A percentile compares a stretch with the other conserved stretches of the same genome.
These are phyloP conservation scores for Rhea pennata DNA, from an alignment of 2,113 vertebrate genomes.

Conservation along the genomic window DNA sequence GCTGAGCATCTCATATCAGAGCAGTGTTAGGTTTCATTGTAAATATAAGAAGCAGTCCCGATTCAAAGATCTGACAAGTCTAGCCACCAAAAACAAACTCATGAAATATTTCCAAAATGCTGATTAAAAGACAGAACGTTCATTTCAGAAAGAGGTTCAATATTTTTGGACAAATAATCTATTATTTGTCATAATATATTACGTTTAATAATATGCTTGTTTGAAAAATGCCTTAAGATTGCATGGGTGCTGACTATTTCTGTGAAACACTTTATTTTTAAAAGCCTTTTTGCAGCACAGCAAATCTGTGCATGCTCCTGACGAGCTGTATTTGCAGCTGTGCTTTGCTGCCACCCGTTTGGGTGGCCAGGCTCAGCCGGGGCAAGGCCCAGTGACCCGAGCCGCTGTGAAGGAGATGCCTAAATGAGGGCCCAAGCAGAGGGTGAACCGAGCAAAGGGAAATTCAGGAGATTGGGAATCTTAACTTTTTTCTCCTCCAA, in stretches of 20 bases:
- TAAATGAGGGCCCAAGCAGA: not conserved
- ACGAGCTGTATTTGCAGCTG: not conserved
- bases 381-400: rapidly evolving
- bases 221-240: slow-evolving; percentile 5
- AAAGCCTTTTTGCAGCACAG: slow-evolving; percentile 1
- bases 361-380: not conserved
- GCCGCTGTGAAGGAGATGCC: rapidly evolving
- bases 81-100: not conserved
- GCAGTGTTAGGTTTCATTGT: not conserved
- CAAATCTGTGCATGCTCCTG: not conserved
- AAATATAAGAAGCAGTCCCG: not conserved
- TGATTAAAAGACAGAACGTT: not conserved
- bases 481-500: not conserved
- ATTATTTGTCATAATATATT: not conserved
- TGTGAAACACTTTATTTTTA: not conserved
- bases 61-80: not conserved
- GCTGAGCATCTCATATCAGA: not conserved
- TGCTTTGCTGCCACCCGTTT: not conserved
- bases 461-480: not conserved
- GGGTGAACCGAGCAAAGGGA: not conserved
- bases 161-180: slow-evolving; percentile 14
- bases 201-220: not conserved
- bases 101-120: not conserved
- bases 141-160: not conserved
- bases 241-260: not conserved